These are phyloP conservation scores for Muricea muricata DNA, from an alignment of 92 coral and sea anemone genomes.

Conservation along the genomic window DNA sequence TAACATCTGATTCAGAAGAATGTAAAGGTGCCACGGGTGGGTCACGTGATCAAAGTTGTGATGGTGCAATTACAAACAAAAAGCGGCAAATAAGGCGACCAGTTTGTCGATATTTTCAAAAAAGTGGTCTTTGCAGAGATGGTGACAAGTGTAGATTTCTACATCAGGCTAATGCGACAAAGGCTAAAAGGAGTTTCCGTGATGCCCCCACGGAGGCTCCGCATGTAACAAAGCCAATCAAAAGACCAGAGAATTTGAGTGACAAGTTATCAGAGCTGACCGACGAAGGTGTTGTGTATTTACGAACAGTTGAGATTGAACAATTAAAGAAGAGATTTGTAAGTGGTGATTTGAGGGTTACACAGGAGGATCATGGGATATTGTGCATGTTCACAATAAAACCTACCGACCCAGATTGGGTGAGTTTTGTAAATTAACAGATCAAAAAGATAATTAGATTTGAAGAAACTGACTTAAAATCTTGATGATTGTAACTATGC, in stretches of 20 bases:
- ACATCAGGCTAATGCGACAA: constrained; percentile 21
- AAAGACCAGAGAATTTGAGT: background rate
- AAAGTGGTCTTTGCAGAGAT: constrained; percentile 44
- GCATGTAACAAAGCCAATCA: background rate
- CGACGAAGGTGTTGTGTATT: constrained; percentile 13
- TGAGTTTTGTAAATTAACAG: constrained; percentile 30
- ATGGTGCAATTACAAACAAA: background rate
- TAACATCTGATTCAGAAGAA: background rate
- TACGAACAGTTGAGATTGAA: constrained; percentile 72
- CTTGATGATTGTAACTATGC: too few species aligned
- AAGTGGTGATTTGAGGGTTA: constrained; percentile 42
- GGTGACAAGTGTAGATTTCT: constrained; percentile 56
- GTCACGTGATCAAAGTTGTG: background rate
- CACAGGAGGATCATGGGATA: constrained; percentile 49
- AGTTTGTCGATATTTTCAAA: constrained; percentile 51
- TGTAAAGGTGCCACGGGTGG: background rate
- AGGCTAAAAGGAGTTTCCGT: too few species aligned
- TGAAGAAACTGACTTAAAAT: too few species aligned
- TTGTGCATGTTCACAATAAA: constrained; percentile 62
- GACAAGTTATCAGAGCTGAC: constrained; percentile 23
- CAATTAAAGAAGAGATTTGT: constrained; percentile 80
- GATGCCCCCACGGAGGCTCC: too few species aligned
- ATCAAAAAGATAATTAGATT: too few species aligned
- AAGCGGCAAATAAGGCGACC: background rate
- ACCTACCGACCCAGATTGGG: constrained; percentile 98